Evolutionary conservation across 2,888 invertebrate species (phyloP), one percentile per base, ranked within the genome.

Genomic region (Octodonta nipae): DNA sequence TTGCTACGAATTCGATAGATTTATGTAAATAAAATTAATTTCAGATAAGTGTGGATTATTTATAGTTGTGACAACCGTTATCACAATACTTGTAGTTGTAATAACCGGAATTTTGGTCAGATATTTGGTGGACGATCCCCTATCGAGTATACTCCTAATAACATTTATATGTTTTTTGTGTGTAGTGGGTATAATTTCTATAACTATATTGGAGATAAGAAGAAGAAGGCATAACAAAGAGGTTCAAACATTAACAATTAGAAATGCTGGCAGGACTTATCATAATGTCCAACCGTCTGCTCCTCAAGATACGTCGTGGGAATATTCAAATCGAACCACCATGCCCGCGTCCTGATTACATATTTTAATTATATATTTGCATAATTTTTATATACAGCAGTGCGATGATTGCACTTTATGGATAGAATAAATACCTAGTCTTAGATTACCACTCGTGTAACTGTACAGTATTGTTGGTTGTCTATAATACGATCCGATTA

Each of bases 271-370:
- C n/a, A 22, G 10, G 22, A n/a, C 16, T 5, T 42, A 42, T 30
- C 29, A 36, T 4, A 38, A 32, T 11, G 20, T 42, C 16, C 32
- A 30, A 15, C 42, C 42, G 5, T 36, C 33, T 17, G 42, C 42
- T 2, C 42, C 42, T n/a, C 36, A 39, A 28, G 42, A 42, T 24
- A 15, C 37, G 2, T 36, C 36, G 1, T 42, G 39, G 40, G 31
- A 42, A 20, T 42, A 42, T 26, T 36, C 38, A 2, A 36, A 42
- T 25, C 40, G 42, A 14, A 30, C 30, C 15, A 42, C 42, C 7
- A 12, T 40, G n/a, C 36, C 28, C 8, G 42, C 38, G 5, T 42
- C n/a, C 32, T 28, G 25, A 24, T 4, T 16, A 16, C 26, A 29
- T 32, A 10, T 13, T 28, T 24, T 20, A 22, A 22, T 3, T 3